phyloP scores from a whole-genome alignment of 1,140 invertebrate species.

The Drosophila chauvacae region DNA sequence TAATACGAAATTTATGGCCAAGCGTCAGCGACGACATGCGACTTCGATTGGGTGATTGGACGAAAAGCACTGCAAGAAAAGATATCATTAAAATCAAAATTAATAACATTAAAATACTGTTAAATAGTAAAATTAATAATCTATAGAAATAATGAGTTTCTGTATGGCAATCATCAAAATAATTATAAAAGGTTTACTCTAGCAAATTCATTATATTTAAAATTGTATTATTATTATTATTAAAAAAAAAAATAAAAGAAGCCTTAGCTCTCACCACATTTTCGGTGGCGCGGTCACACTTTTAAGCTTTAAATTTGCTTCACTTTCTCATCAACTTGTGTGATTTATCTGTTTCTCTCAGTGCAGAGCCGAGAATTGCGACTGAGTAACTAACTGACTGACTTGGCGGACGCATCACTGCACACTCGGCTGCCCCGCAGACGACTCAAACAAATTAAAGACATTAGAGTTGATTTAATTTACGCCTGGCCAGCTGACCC shows the following conservation, averaged over 20 bases:
- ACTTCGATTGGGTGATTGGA: conserved; percentile 40
- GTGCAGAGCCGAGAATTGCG: conserved; percentile 5
- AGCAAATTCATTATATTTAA: no score
- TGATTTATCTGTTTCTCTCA: background rate
- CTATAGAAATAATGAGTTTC: no score
- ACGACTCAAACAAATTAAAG: conserved; percentile 80
- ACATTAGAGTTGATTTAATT: conserved; percentile 83
- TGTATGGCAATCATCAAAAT: no score
- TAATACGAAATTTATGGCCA: conserved; percentile 82
- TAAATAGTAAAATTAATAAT: background rate
- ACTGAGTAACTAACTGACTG: conserved; percentile 33
- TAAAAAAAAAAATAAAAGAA: no score
- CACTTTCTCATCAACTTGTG: background rate
- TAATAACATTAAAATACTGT: background rate
- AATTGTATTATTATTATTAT: background rate
- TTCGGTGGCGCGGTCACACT: background rate
- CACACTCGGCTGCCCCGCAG: conserved; percentile 64
- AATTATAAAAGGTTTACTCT: no score
- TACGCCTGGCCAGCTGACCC: conserved; percentile 70
- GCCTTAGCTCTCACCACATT: background rate
- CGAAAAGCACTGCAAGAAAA: conserved; percentile 24
- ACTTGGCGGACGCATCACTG: conserved; percentile 45
- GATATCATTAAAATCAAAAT: background rate
- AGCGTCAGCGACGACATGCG: conserved; percentile 76
- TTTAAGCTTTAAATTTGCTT: background rate